Percentiles rank a stretch among this genome's conserved stretches.
Conservation (phyloP, 2,797 vertebrate genomes). For the Sphaeramia orbicularis region DNA sequence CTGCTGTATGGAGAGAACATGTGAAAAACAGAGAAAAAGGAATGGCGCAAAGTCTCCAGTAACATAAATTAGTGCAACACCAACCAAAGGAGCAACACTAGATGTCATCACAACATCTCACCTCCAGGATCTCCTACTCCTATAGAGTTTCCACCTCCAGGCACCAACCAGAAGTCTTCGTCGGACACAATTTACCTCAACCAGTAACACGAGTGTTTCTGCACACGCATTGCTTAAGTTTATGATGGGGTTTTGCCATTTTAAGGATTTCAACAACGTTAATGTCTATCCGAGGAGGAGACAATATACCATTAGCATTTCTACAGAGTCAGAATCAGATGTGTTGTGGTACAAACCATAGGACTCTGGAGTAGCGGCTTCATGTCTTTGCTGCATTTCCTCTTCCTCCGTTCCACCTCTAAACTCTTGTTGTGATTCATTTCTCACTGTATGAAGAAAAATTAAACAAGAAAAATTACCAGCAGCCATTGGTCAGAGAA, state of each 20-base stretch:
- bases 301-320: background rate
- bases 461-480: background rate
- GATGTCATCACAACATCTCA: no score
- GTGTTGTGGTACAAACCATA: slow-evolving; percentile 15
- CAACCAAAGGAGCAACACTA: no score
- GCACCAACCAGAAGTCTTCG: no score
- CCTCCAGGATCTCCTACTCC: no score
- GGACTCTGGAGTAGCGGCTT: background rate
- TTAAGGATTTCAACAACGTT: background rate
- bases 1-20: no score
- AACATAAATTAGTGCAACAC: no score
- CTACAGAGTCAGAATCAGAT: background rate
- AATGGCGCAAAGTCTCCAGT: no score
- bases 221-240: background rate
- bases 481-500: background rate
- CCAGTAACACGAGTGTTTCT: background rate
- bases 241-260: background rate
- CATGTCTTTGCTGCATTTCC: slow-evolving; percentile 1
- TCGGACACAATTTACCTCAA: no score
- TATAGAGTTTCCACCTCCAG: no score
- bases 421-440: slow-evolving; percentile 16
- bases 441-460: background rate
- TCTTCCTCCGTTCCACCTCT: slow-evolving; percentile 18
- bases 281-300: background rate
- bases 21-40: no score